Conservation (phyloP, 2,797 vertebrate genomes). For the Syncerus caffer region DNA sequence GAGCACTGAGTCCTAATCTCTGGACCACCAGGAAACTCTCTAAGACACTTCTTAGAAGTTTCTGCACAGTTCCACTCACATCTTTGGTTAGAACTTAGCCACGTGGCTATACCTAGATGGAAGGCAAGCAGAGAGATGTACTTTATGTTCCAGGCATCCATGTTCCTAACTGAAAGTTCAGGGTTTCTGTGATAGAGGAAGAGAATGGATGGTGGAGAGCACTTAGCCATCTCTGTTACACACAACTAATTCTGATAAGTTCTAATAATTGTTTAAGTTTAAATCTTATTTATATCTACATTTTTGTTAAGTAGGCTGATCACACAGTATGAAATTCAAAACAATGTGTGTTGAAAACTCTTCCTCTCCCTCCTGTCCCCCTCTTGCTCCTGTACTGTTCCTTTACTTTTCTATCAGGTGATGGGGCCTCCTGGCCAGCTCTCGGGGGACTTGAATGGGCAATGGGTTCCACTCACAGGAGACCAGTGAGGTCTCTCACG, state of each 20-base stretch:
- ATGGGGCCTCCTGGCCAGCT: too few relatives aligned
- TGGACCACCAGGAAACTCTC: background rate
- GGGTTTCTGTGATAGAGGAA: background rate
- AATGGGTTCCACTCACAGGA: background rate
- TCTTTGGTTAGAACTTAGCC: background rate
- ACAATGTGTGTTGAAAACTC: background rate
- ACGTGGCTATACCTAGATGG: accelerated
- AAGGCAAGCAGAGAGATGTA: background rate
- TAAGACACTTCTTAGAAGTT: background rate
- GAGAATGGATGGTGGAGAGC: background rate
- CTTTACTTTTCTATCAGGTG: background rate
- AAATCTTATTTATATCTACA: background rate
- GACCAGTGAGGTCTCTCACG: background rate
- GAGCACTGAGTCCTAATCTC: background rate
- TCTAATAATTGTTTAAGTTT: background rate
- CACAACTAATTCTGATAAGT: background rate
- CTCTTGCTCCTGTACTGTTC: background rate
- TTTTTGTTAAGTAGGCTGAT: background rate
- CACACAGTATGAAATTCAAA: background rate
- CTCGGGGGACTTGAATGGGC: background rate
- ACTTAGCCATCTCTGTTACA: background rate
- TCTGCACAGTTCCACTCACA: background rate
- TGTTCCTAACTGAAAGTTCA: background rate
- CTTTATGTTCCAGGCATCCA: background rate
- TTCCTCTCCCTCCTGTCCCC: background rate